Percentiles rank a stretch among this genome's conserved stretches.
These are phyloP conservation scores for Trachymyrmex septentrionalis DNA, from an alignment of 1,140 invertebrate genomes.

Conservation along the genomic window DNA sequence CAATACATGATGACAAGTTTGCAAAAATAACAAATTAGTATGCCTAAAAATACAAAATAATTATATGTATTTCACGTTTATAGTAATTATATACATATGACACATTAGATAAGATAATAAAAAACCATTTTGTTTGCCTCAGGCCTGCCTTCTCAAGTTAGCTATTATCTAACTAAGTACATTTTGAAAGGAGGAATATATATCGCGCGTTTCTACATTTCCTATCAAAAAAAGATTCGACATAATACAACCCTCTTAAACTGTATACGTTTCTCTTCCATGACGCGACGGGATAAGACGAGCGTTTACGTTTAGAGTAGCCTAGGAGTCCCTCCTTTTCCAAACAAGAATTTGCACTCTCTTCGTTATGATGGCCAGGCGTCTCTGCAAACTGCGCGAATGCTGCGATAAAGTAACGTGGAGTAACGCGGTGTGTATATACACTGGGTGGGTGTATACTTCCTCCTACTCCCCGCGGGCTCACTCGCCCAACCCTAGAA, in stretches of 20 bases:
- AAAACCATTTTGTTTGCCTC: background rate
- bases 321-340: constrained; percentile 71
- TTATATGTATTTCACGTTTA: background rate
- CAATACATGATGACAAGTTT: constrained; percentile 57
- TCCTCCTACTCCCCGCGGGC: constrained; percentile 46
- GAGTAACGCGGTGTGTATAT: constrained; percentile 74
- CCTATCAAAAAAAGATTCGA: constrained; percentile 6
- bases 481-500: constrained; percentile 69
- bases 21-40: constrained; percentile 9
- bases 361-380: constrained; percentile 73
- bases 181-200: background rate
- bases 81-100: background rate
- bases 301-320: constrained; percentile 48
- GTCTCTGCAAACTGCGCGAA: constrained; percentile 74
- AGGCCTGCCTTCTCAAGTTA: background rate
- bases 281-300: constrained; percentile 21
- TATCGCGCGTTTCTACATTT: background rate
- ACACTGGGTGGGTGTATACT: constrained; percentile 71
- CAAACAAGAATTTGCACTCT: constrained; percentile 76
- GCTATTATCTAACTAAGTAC: background rate
- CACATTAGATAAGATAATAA: background rate
- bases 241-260: constrained; percentile 3
- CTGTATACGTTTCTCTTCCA: background rate
- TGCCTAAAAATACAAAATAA: constrained; percentile 4
- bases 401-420: constrained; percentile 72